Base-by-base conservation (phyloP, 2,113 vertebrate species). In the Tenrec ecaudatus region DNA sequence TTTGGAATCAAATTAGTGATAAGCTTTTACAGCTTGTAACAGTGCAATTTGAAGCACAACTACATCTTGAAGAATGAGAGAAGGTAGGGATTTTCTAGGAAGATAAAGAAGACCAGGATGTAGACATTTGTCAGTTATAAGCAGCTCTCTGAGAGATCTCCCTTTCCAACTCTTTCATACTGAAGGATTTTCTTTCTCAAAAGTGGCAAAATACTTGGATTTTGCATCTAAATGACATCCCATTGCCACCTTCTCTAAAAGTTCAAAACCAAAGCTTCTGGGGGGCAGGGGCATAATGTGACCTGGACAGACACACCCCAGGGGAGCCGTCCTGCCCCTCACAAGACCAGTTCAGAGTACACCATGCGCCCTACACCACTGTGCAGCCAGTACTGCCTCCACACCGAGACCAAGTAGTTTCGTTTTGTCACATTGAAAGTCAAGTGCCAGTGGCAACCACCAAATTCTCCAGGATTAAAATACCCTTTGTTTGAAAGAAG, bases 401-500 rank as follows among this genome's bases (percentile, higher is more conserved):
- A 79, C 88, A 95, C 93, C 71, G 25, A 66, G 95, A 94, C 84
- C 86, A 92, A 96, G 90, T 82, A 91, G 91, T 96, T 97, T 92
- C 93, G 80, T 53, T 80, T 64, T 95, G 95, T 97, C 97, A 19
- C 97, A 95, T 94, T 89, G 85, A 17, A 89, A 97, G 93, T 95
- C 97, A 98, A 97, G 93, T 92, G 95, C 88, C 95, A 93, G 95
- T 94, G 91, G 88, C 73, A 95, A 88, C 83, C 43, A 95, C 93
- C 95, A 1, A 0, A 20, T 27, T 94, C 82, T 58, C 93, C 58
- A 14, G 47, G 47, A 96, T 77, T 93, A 97, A 97, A 97, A 80
- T 43, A 3, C 7, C 9, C 78, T 97, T 96, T 97, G 97, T 98
- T 96, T 96, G 89, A 95, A 94, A 92, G 57, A 83, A 62, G 71